A percentile compares a stretch with the other conserved stretches of the same genome.
These are phyloP conservation scores for Neodiprion pinetum DNA, from an alignment of 1,140 invertebrate species.

Conservation along the genomic window DNA sequence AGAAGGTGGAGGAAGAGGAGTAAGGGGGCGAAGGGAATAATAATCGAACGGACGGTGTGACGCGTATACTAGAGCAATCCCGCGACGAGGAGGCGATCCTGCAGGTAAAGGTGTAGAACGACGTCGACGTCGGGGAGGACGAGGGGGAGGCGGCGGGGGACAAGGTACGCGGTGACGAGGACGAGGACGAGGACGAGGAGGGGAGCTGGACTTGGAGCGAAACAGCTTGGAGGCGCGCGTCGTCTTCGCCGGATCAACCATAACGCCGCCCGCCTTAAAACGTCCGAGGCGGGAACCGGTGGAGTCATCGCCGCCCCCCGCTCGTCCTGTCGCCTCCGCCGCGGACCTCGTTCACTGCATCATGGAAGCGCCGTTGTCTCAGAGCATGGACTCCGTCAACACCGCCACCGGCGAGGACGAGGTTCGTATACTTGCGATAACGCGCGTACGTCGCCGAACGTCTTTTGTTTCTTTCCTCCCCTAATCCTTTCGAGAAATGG, in stretches of 20 bases:
- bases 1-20: slow-evolving; percentile 26
- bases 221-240: slow-evolving; percentile 61
- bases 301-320: slow-evolving; percentile 55
- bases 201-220: slow-evolving; percentile 42
- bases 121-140: background rate
- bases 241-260: slow-evolving; percentile 61
- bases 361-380: slow-evolving; percentile 72
- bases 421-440: slow-evolving; percentile 65
- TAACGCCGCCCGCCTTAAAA: slow-evolving; percentile 65
- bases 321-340: slow-evolving; percentile 23
- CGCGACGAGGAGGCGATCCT: too few relatives aligned
- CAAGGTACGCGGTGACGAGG: slow-evolving; percentile 3
- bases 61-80: too few relatives aligned
- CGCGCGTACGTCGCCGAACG: slow-evolving; percentile 1
- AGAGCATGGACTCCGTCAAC: slow-evolving; percentile 93
- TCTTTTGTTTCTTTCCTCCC: slow-evolving; percentile 10
- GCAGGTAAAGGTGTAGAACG: too few relatives aligned
- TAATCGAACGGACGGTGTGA: too few relatives aligned
- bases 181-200: slow-evolving; percentile 12
- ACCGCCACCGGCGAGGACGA: slow-evolving; percentile 90
- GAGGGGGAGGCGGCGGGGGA: background rate
- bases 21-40: too few relatives aligned
- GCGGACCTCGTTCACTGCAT: slow-evolving; percentile 46
- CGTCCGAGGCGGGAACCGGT: slow-evolving; percentile 66
- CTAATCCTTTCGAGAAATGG: slow-evolving; percentile 11